Conservation (phyloP, 2,888 invertebrate species). For the Melieria omissa region DNA sequence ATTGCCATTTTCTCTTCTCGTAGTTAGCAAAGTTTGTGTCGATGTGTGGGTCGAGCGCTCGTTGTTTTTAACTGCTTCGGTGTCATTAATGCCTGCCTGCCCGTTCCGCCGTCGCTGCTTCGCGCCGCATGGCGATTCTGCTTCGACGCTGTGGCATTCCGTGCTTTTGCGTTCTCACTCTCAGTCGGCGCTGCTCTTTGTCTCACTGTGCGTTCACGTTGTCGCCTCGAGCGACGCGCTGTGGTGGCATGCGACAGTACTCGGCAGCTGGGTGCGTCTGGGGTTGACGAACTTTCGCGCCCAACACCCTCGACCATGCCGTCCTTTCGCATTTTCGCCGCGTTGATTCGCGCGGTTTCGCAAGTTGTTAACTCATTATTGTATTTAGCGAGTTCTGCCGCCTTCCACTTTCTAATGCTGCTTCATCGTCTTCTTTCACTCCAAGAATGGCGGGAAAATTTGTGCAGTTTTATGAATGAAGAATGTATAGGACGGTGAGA, state of each 20-base stretch:
- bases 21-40: constrained; percentile 11
- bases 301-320: not conserved
- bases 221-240: not conserved
- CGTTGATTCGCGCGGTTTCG: not conserved
- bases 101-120: not conserved
- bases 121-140: not conserved
- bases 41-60: constrained; percentile 17
- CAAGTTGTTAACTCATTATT: constrained; percentile 37
- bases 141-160: constrained; percentile 15
- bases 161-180: constrained; percentile 22
- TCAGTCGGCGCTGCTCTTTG: constrained; percentile 2
- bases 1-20: constrained; percentile 2
- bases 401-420: not conserved
- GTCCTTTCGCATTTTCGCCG: too few species aligned
- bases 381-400: constrained; percentile 29
- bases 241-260: not conserved
- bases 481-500: not conserved
- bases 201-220: constrained; percentile 16
- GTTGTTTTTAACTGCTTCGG: constrained; percentile 24
- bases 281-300: not conserved
- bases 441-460: constrained; percentile 6
- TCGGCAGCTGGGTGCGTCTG: not conserved
- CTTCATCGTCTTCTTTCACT: constrained; percentile 9
- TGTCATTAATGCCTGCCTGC: constrained; percentile 29
- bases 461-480: constrained; percentile 33